phyloP scores from a whole-genome alignment of 2,797 vertebrate genomes.

The Spea hammondii region DNA sequence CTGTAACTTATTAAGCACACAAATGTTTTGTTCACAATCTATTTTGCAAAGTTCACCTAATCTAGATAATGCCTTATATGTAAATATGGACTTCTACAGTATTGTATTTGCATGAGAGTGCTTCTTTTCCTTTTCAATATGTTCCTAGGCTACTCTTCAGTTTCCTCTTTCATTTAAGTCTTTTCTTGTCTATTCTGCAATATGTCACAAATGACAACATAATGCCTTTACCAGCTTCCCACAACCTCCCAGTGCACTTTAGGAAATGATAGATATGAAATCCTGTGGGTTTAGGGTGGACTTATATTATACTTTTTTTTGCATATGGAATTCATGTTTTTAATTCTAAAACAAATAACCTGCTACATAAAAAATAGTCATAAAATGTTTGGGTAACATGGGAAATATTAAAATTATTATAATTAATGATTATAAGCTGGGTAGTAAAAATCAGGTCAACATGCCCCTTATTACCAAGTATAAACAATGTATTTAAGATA shows the following conservation, averaged over 20 bases:
- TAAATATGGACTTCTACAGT: slow-evolving; percentile 18
- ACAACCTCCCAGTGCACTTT: slow-evolving; percentile 69
- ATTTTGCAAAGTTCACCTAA: too few species aligned
- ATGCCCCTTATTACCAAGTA: too few species aligned
- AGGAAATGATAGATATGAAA: slow-evolving; percentile 77
- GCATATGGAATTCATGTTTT: slow-evolving; percentile 65
- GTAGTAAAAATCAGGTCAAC: too few species aligned
- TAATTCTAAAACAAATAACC: too few species aligned
- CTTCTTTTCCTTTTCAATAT: slow-evolving; percentile 58
- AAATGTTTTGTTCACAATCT: too few species aligned
- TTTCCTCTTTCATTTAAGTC: slow-evolving; percentile 62
- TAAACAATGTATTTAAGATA: too few species aligned
- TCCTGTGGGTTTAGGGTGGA: slow-evolving; percentile 64
- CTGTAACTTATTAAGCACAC: too few species aligned
- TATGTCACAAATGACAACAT: slow-evolving; percentile 77
- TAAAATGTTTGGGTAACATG: too few species aligned
- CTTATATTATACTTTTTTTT: slow-evolving; percentile 65
- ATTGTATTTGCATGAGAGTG: slow-evolving; percentile 63
- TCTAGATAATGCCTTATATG: too few species aligned
- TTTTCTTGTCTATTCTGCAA: slow-evolving; percentile 70
- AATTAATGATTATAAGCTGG: too few species aligned
- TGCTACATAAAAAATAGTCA: too few species aligned
- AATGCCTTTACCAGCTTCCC: slow-evolving; percentile 84
- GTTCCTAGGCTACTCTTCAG: slow-evolving; percentile 53
- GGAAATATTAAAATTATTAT: too few species aligned